phyloP scores from a whole-genome alignment of 1,140 invertebrate species.

The Drosophila equinoxialis region DNA sequence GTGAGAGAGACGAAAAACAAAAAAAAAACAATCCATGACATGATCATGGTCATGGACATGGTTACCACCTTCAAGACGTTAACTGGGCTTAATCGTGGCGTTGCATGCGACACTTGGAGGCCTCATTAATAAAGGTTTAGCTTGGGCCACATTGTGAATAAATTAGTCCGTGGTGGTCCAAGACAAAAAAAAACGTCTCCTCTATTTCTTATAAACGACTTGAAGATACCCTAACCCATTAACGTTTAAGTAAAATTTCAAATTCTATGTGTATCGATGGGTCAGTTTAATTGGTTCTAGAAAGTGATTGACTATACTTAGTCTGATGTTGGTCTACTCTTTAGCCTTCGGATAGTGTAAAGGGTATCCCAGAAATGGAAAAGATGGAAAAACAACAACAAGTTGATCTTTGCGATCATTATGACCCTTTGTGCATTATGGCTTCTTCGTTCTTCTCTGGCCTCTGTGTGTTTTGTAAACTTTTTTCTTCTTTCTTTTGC shows the following conservation, averaged over 20 bases:
- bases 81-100: conserved; percentile 79
- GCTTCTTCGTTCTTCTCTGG: conserved; percentile 24
- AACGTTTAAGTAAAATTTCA: too few relatives aligned
- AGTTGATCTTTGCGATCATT: conserved; percentile 68
- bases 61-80: conserved; percentile 63
- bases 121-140: conserved; percentile 80
- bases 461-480: conserved; percentile 11
- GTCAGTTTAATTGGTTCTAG: too few relatives aligned
- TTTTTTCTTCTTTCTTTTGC: conserved; percentile 5
- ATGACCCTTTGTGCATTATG: conserved; percentile 67
- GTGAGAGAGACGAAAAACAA: too few relatives aligned
- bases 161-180: conserved; percentile 76
- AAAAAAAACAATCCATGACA: background rate
- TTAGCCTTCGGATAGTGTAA: too few relatives aligned
- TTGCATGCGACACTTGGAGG: conserved; percentile 78
- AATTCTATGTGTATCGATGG: too few relatives aligned
- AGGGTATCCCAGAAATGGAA: too few relatives aligned
- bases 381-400: conserved; percentile 2
- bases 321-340: too few relatives aligned
- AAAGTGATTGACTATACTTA: too few relatives aligned
- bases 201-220: background rate
- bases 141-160: conserved; percentile 63
- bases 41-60: conserved; percentile 32
- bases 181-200: background rate
- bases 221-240: background rate